Conservation (phyloP, 35 echinoderm and acorn worm genomes). For the Amphiura filiformis region DNA sequence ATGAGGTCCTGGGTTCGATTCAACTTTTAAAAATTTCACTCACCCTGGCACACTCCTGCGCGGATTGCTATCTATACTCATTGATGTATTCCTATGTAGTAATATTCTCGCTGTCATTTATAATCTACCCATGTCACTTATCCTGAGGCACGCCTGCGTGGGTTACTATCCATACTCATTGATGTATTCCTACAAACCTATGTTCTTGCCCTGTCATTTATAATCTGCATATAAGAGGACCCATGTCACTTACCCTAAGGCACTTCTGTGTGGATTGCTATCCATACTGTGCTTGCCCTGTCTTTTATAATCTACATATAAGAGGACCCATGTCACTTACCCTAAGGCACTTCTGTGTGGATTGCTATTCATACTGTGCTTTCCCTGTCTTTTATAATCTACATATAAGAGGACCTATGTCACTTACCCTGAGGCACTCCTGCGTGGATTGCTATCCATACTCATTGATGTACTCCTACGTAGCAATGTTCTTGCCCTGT, state of each 20-base stretch:
- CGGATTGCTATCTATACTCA: constrained; percentile 80
- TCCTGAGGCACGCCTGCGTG: constrained; percentile 21
- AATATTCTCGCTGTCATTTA: constrained; percentile 66
- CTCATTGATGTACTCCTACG: constrained; percentile 54
- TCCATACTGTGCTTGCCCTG: too few species aligned
- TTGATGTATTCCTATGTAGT: constrained; percentile 41
- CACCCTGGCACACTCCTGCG: constrained; percentile 2
- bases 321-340: constrained; percentile 38
- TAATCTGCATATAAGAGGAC: background rate
- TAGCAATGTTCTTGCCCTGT: constrained; percentile 63
- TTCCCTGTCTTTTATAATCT: too few species aligned
- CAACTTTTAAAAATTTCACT: too few species aligned
- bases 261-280: constrained; percentile 78
- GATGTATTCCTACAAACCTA: constrained; percentile 51
- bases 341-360: constrained; percentile 80
- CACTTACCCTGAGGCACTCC: constrained; percentile 88
- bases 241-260: constrained; percentile 59
- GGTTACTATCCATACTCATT: constrained; percentile 71
- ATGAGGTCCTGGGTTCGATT: too few species aligned
- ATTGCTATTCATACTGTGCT: constrained; percentile 76
- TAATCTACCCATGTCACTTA: background rate
- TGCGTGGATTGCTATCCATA: constrained; percentile 75
- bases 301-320: too few species aligned
- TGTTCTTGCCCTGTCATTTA: constrained; percentile 63
- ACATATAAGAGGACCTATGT: background rate